Evolutionary conservation across 1,140 invertebrate genomes (phyloP).

Genomic region (Branchinecta lynchi): DNA sequence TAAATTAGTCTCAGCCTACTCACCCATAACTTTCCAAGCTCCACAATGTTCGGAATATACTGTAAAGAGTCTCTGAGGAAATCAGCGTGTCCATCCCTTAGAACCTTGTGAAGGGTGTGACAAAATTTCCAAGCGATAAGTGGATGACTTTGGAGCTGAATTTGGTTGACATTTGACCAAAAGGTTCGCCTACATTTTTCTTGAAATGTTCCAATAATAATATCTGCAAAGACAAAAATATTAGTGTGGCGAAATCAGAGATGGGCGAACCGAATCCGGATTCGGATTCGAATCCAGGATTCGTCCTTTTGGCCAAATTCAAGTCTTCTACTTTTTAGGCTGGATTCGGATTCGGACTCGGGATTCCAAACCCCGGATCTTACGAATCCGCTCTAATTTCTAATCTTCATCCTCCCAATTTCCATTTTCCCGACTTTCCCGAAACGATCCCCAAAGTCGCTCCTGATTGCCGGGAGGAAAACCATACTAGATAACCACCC

Average conservation of each 20-base stretch:
- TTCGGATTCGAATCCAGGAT: background rate
- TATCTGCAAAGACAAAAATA: conserved; percentile 37
- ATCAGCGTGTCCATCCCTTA: conserved; percentile 81
- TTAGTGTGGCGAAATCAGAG: background rate
- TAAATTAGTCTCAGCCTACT: conserved; percentile 26
- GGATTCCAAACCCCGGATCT: too few species aligned
- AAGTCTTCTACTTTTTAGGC: too few species aligned
- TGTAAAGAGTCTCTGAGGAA: conserved; percentile 69
- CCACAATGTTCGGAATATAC: conserved; percentile 53
- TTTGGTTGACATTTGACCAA: conserved; percentile 64
- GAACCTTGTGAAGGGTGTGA: conserved; percentile 86
- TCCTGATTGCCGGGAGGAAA: too few species aligned
- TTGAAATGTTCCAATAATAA: conserved; percentile 88
- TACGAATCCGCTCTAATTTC: too few species aligned
- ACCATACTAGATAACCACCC: too few species aligned
- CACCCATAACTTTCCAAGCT: conserved; percentile 79
- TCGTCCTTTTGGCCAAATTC: too few species aligned
- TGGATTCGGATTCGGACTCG: too few species aligned
- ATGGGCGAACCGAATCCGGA: background rate
- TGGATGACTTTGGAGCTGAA: conserved; percentile 75
- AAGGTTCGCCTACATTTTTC: conserved; percentile 76
- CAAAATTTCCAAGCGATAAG: conserved; percentile 98
- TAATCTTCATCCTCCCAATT: too few species aligned
- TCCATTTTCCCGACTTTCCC: too few species aligned
- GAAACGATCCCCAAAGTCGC: too few species aligned